phyloP scores from a whole-genome alignment of 2,797 vertebrate species.

The Aeoliscus strigatus region DNA sequence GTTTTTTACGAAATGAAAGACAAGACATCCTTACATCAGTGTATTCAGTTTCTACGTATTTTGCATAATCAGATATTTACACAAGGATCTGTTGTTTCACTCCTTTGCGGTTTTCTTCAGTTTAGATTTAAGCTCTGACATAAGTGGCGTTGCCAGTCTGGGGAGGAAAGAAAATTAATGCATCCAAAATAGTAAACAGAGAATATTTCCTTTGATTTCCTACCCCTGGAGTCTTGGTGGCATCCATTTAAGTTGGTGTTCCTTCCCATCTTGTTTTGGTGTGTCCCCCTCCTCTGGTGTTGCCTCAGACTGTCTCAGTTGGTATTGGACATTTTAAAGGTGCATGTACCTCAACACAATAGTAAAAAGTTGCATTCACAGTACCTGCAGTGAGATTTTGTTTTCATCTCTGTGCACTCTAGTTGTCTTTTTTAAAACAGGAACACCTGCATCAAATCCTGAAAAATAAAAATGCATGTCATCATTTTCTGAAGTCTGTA shows the following conservation, averaged over 20 bases:
- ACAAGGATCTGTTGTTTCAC: constrained; percentile 34
- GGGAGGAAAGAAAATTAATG: constrained; percentile 10
- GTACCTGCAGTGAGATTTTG: constrained; percentile 39
- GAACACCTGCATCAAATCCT: constrained; percentile 68
- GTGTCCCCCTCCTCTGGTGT: constrained; percentile 28
- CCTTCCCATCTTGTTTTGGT: constrained; percentile 36
- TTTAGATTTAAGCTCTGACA: constrained; percentile 77
- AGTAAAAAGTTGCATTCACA: not conserved
- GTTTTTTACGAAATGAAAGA: too few species aligned
- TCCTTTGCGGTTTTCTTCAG: constrained; percentile 71
- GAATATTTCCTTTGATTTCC: not conserved
- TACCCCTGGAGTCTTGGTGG: constrained; percentile 72
- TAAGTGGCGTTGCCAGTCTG: constrained; percentile 74
- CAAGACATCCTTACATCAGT: too few species aligned
- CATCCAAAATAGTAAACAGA: not conserved
- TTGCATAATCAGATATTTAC: too few species aligned
- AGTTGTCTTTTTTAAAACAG: constrained; percentile 67
- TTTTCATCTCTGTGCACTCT: constrained; percentile 32
- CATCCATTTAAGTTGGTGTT: constrained; percentile 66
- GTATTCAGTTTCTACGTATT: too few species aligned
- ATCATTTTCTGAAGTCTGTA: not conserved
- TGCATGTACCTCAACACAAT: not conserved
- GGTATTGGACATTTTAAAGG: constrained; percentile 2
- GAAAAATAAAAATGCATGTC: not conserved
- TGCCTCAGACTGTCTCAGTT: constrained; percentile 45